Base-by-base conservation (phyloP, 2,113 vertebrate species). In the Ceyx margarethae region DNA sequence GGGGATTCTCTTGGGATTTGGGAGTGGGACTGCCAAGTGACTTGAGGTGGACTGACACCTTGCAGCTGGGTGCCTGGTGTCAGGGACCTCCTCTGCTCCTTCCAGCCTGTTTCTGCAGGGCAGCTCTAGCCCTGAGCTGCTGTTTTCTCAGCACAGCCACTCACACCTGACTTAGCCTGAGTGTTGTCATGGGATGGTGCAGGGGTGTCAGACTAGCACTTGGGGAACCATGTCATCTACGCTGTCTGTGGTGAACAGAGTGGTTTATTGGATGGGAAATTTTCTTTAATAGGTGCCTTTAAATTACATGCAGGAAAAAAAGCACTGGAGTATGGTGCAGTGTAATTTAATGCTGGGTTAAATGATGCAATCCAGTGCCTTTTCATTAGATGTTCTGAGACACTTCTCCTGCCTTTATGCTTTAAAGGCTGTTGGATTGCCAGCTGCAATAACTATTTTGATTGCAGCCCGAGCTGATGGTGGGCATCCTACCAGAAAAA, bases 261-360 rank as follows among this genome's bases (percentile, higher is more conserved):
- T 6, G 74, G 31, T 80, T 89, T 65, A 43, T 81, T 89, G 84
- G 77, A 31, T 64, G 73, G 81, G 84, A 68, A 86, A 75, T 90
- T 94, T 82, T 87, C 79, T 82, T 87, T 92, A 94, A 95, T 68
- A 91, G 93, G 73, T 68, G 64, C 81, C 85, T 96, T 89, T 40
- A 94, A 96, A 94, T 93, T 93, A 65, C 78, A 61, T 48, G 73
- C 87, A 79, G 86, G 82, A 88, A 61, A 68, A 87, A 94, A 89
- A 48, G 61, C 95, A 71, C 48, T 51, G 68, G 61, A 82, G 90
- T 88, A 14, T 84, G 94, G 86, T 85, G 69, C 31, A 53, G 86
- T 81, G 88, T 84, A 94, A 96, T 96, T 96, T 95, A 96, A 91
- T 88, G 95, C 94, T 81, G 94, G 92, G 95, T 91, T 95, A 95